Base-by-base conservation (phyloP, 2,888 invertebrate genomes). In the Diogma glabrata region DNA sequence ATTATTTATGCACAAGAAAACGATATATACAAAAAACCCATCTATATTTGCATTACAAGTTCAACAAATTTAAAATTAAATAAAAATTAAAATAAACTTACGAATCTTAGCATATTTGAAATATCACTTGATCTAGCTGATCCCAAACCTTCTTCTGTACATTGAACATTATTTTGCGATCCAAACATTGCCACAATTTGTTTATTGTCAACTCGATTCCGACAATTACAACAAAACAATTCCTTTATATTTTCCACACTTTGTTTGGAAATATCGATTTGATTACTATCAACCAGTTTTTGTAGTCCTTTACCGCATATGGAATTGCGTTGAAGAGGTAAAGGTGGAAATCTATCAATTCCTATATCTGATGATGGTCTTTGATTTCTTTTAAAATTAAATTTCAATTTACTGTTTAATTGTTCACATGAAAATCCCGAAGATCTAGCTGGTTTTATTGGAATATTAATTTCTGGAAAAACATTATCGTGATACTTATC, bases 301-400 rank as follows among this genome's bases (percentile, higher is more conserved):
- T 46, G 19, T 20, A 54, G 20, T 51, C 54, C 54, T n/a, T 50
- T 52, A 20, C 55, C 54, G 20, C 55, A 53, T 19, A 56, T 53
- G 14, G 58, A 56, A 49, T 58, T 56, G 4, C 57, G 48, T 8
- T 28, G 43, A 4, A 43, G 22, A 14, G 22, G n/a, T 22, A 43
- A 20, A 7, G 43, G 43, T 22, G 20, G 43, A n/a, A n/a, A n/a
- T n/a, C n/a, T n/a, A n/a, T n/a, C n/a, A n/a, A n/a, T n/a, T n/a
- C n/a, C n/a, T n/a, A n/a, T n/a, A n/a, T n/a, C n/a, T n/a, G n/a
- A n/a, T n/a, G n/a, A n/a, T n/a, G n/a, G n/a, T n/a, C n/a, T n/a
- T n/a, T n/a, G n/a, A n/a, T n/a, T n/a, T n/a, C n/a, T n/a, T n/a
- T n/a, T n/a, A n/a, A n/a, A n/a, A n/a, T n/a, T n/a, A n/a, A n/a